Base-by-base conservation (phyloP, 2,888 invertebrate genomes). In the Operophtera brumata region DNA sequence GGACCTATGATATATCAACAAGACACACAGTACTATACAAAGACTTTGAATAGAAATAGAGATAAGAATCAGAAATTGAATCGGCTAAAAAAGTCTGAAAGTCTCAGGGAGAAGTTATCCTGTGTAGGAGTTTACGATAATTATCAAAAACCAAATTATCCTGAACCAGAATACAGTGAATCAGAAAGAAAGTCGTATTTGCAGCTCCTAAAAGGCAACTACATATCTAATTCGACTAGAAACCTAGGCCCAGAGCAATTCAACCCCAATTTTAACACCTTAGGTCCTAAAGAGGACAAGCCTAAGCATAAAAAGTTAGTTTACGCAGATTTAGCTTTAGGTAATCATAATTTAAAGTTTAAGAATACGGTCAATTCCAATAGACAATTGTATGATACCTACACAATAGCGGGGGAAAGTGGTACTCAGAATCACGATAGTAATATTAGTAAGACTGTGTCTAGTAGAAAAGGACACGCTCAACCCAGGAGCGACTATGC, bases 321-420 rank as follows among this genome's bases (percentile, higher is more conserved):
- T 46, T 91, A 91, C 67, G 91, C 91, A 62, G 91, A 91, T 71
- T 77, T 91, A 85, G 91, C 91, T 34, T 82, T 91, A 84, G 90
- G 89, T 72, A 91, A 91, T 74, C 91, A 91, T 83, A 91, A 91
- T 80, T 77, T 91, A 80, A 91, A 91, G 71, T 91, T 91, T 85
- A 91, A 91, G 75, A 91, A 91, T 77, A 91, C 91, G 68, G 91
- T 91, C 81, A 91, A 91, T 85, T 91, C 91, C 61, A 91, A 91
- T 84, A 86, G 90, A 78, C 91, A 90, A 70, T 82, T 91, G 73
- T 91, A 90, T 75, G 90, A 88, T 71, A 90, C 90, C 54, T 90
- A 90, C 76, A 76, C 89, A 75, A 83, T 87, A 82, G 84, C 85
- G 62, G 77, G 79, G 58, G 86, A 86, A 74, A 81, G 77, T 72